These are phyloP conservation scores for Tetrapedia diversipes DNA, from an alignment of 2,888 invertebrate genomes.

Conservation along the genomic window DNA sequence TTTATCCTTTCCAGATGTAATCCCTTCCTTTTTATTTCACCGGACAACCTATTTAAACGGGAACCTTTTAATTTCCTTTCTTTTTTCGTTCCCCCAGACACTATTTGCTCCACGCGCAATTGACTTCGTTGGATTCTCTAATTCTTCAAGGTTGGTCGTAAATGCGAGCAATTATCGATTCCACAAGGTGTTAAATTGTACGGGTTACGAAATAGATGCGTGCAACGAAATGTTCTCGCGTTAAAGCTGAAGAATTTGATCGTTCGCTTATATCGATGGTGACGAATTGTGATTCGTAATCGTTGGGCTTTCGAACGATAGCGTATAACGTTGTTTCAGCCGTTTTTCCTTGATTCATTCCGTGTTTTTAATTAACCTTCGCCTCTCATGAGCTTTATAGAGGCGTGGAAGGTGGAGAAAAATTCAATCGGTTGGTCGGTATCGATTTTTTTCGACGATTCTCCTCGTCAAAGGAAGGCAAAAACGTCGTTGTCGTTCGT, in stretches of 20 bases:
- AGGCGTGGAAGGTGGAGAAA: not conserved
- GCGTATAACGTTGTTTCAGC: too few relatives aligned
- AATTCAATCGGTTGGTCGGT: constrained; percentile 1
- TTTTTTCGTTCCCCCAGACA: constrained; percentile 24
- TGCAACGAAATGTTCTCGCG: not conserved
- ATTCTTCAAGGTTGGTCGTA: constrained; percentile 26
- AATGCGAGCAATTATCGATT: constrained; percentile 27
- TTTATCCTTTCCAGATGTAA: constrained; percentile 18
- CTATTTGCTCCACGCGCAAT: constrained; percentile 45
- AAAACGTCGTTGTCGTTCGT: not conserved
- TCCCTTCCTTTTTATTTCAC: constrained; percentile 24
- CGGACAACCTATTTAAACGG: constrained; percentile 43
- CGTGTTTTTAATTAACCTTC: not conserved
- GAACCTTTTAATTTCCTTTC: constrained; percentile 41
- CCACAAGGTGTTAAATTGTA: not conserved
- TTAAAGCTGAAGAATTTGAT: too few relatives aligned
- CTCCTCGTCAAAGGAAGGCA: not conserved
- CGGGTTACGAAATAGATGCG: not conserved
- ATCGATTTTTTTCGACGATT: constrained; percentile 9
- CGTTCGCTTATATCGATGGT: too few relatives aligned
- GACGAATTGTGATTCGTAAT: too few relatives aligned
- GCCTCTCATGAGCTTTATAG: not conserved
- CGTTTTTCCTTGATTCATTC: not conserved
- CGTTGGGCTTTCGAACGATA: too few relatives aligned
- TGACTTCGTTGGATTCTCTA: constrained; percentile 43